phyloP scores from a whole-genome alignment of 2,888 invertebrate species.

The Caenorhabditis sinica region DNA sequence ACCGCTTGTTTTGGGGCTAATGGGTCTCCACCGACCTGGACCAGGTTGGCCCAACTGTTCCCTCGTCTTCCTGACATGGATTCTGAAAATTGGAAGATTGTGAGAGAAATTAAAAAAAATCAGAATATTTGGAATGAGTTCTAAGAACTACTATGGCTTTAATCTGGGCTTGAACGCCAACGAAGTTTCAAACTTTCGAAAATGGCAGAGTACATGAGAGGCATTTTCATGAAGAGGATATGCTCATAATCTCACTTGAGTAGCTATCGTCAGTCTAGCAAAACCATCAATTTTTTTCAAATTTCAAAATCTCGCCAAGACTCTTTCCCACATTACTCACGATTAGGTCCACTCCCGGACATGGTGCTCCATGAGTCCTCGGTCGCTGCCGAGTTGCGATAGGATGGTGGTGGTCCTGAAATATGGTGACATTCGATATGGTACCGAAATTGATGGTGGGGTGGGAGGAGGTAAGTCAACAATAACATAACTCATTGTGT shows the following conservation, averaged over 20 bases:
- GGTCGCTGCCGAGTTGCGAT: constrained; percentile 68
- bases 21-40: constrained; percentile 62
- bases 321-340: constrained; percentile 29
- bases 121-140: too few relatives aligned
- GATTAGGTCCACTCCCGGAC: constrained; percentile 59
- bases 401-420: constrained; percentile 75
- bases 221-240: too few relatives aligned
- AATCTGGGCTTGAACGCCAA: too few relatives aligned
- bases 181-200: too few relatives aligned
- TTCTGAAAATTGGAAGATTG: constrained; percentile 33
- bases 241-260: too few relatives aligned
- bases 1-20: constrained; percentile 52
- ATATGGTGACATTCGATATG: constrained; percentile 40
- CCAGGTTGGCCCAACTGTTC: constrained; percentile 78
- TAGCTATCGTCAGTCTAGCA: too few relatives aligned
- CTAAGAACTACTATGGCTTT: too few relatives aligned
- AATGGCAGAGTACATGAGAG: too few relatives aligned
- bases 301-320: background rate
- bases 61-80: constrained; percentile 67
- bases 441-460: too few relatives aligned
- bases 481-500: background rate
- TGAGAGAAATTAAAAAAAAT: too few relatives aligned
- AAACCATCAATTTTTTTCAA: background rate
- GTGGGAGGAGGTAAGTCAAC: constrained; percentile 24
- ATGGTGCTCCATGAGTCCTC: constrained; percentile 74